Evolutionary conservation across 2,888 invertebrate genomes (phyloP), one percentile per base, ranked within the genome.

Genomic region (Conchocele bisecta): DNA sequence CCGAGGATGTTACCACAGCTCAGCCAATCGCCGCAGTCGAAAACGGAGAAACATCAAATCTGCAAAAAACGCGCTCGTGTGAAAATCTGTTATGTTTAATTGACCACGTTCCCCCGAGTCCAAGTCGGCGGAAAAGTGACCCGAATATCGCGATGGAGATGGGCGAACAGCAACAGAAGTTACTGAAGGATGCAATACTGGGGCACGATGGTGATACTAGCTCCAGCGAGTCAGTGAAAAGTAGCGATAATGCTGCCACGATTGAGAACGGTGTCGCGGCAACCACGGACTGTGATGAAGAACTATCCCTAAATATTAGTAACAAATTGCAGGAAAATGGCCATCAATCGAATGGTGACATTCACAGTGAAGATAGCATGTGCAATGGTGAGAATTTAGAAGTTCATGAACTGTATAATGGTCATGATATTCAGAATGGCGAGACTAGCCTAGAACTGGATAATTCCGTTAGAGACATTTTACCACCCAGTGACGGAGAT

Each of bases 51-150:
- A 26, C 51, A 4, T 56, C 66, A 24, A 74, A 75, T 26, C 75
- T 88, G 39, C 84, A 83, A 26, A 96, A 96, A 90, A 96, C 96
- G 24, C 93, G 96, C 83, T 97, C 97, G 0, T 96, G 95, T 90
- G 96, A 96, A 77, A 96, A 97, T 91, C 92, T 97, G 64, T 93
- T 95, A 78, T 68, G 67, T 13, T 54, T 71, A 46, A 93, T 93
- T 28, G 67, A 84, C 50, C 85, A 87, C 39, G 70, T 73, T 22
- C 90, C 92, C 91, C 74, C 75, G 13, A 92, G 86, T 87, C 87
- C 84, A 7, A 94, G 94, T 79, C 92, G 97, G 66, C 93, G 97
- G 75, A 95, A 95, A 81, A 97, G 97, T 91, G 97, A 97, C 92
- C 96, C 97, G 39, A 96, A 94, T 91, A 93, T 97, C 87, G 77